These are phyloP conservation scores for Polydrusus pterygomalis DNA, from an alignment of 2,888 invertebrate genomes.

Conservation along the genomic window DNA sequence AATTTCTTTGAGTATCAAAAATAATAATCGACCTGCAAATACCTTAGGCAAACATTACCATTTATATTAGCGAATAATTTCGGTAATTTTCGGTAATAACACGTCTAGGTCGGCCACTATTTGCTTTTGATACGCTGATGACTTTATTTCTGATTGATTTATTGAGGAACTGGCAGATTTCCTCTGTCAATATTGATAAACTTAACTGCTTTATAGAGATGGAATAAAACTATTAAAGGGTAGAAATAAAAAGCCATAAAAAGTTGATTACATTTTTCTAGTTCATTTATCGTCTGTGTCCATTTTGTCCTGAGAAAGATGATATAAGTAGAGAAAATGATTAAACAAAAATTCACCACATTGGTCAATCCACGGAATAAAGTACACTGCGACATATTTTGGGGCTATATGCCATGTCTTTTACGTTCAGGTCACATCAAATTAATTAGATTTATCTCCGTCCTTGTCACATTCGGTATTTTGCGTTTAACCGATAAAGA, in stretches of 20 bases:
- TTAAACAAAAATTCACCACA: too few species aligned
- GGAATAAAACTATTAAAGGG: constrained; percentile 8
- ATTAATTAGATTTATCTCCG: too few species aligned
- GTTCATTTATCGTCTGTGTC: too few species aligned
- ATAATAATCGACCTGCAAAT: constrained; percentile 39
- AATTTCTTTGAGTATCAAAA: constrained; percentile 50
- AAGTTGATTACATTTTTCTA: constrained; percentile 10
- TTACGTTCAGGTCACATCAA: too few species aligned
- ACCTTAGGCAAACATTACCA: constrained; percentile 52
- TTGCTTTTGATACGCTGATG: constrained; percentile 49
- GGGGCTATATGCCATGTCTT: too few species aligned
- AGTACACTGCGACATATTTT: too few species aligned
- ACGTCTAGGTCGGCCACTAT: constrained; percentile 51
- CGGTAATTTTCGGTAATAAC: constrained; percentile 53
- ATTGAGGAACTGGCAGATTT: constrained; percentile 45
- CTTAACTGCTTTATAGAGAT: constrained; percentile 3
- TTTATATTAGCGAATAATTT: constrained; percentile 55
- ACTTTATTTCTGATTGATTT: constrained; percentile 54
- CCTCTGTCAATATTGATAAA: constrained; percentile 28
- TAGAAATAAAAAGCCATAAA: neutral
- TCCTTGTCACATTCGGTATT: too few species aligned
- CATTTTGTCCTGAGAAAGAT: too few species aligned
- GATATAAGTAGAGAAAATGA: too few species aligned
- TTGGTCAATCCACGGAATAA: too few species aligned
- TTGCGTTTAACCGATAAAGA: too few species aligned